phyloP scores from a whole-genome alignment of 2,888 invertebrate genomes.

The Ichneumon xanthorius region DNA sequence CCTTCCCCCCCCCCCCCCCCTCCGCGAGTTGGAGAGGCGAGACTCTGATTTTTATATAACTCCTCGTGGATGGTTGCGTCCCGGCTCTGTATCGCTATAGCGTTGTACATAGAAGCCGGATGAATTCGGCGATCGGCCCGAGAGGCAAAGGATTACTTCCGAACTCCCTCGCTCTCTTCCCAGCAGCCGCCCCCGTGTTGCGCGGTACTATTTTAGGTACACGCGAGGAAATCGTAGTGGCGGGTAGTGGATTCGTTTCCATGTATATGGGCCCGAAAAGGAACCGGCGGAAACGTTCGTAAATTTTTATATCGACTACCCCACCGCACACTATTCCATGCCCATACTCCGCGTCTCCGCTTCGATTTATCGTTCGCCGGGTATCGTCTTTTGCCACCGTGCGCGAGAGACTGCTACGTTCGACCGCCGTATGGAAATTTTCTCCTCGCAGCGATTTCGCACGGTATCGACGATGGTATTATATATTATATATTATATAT shows the following conservation, averaged over 20 bases:
- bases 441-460: slow-evolving; percentile 39
- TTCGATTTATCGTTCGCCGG: slow-evolving; percentile 56
- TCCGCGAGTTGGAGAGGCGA: neutral
- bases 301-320: slow-evolving; percentile 62
- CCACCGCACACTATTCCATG: slow-evolving; percentile 16
- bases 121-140: slow-evolving; percentile 55
- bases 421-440: slow-evolving; percentile 34
- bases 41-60: slow-evolving; percentile 27
- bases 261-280: slow-evolving; percentile 31
- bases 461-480: slow-evolving; percentile 17
- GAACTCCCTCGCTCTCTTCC: slow-evolving; percentile 48
- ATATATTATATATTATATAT: too few relatives aligned
- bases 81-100: slow-evolving; percentile 1
- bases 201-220: neutral
- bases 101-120: slow-evolving; percentile 33
- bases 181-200: neutral
- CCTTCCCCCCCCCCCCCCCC: neutral
- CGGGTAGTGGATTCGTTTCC: slow-evolving; percentile 22
- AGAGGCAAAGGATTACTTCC: slow-evolving; percentile 58
- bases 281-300: slow-evolving; percentile 51
- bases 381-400: slow-evolving; percentile 22
- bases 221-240: neutral
- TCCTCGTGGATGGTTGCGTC: neutral
- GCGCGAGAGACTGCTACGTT: neutral
- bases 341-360: slow-evolving; percentile 30